phyloP scores from a whole-genome alignment of 2,113 vertebrate genomes.

The Dunckerocampus dactyliophorus region DNA sequence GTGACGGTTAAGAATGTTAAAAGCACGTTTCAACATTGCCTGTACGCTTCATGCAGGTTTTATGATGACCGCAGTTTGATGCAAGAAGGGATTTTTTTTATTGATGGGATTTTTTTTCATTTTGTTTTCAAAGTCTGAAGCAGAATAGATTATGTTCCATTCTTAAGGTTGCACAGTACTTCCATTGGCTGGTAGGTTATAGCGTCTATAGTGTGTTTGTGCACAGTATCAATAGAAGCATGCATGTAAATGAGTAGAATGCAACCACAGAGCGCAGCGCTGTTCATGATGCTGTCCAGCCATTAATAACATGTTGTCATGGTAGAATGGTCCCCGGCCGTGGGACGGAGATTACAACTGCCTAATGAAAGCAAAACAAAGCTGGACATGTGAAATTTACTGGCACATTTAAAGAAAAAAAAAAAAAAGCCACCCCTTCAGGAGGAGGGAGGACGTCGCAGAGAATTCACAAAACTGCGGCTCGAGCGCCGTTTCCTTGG shows the following conservation, averaged over 20 bases:
- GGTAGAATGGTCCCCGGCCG: slow-evolving; percentile 62
- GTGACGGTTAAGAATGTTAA: too few relatives aligned
- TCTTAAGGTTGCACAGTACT: too few relatives aligned
- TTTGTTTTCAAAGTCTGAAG: too few relatives aligned
- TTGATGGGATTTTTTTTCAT: too few relatives aligned
- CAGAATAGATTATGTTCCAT: too few relatives aligned
- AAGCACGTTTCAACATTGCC: too few relatives aligned
- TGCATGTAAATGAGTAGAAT: slow-evolving; percentile 18
- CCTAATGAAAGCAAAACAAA: slow-evolving; percentile 81
- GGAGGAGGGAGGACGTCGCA: slow-evolving; percentile 55
- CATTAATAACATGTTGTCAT: slow-evolving; percentile 73
- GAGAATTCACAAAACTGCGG: slow-evolving; percentile 71
- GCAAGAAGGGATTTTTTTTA: too few relatives aligned
- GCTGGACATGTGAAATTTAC: slow-evolving; percentile 81
- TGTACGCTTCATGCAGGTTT: too few relatives aligned
- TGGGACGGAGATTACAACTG: slow-evolving; percentile 72
- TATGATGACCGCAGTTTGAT: too few relatives aligned
- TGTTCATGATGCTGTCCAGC: slow-evolving; percentile 69
- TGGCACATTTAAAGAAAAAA: slow-evolving; percentile 74
- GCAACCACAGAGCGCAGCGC: slow-evolving; percentile 51
- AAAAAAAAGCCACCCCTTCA: background rate
- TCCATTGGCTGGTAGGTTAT: too few relatives aligned
- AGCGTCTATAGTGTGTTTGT: too few relatives aligned
- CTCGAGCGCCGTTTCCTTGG: slow-evolving; percentile 72
- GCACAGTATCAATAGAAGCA: slow-evolving; percentile 51